Base-by-base conservation (phyloP, 2,113 vertebrate genomes). In the Cygnus atratus region DNA sequence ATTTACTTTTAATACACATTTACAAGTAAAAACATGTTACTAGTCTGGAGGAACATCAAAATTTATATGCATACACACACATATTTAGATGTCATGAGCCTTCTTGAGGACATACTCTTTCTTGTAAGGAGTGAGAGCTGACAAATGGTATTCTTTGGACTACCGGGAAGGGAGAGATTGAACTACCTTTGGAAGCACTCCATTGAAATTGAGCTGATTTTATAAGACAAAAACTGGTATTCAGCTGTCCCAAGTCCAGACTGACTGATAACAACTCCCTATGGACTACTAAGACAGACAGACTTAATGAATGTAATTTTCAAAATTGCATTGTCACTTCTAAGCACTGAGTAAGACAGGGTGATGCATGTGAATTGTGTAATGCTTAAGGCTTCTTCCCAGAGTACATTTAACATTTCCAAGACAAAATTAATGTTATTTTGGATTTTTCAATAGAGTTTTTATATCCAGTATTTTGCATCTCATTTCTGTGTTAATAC, bases 1-100 rank as follows among this genome's bases (percentile, higher is more conserved):
- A 55, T 91, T 94, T 94, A 52, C 54, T 88, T 72, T 48, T 50
- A 88, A 28, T 90, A 39, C n/a, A 12, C 35, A 66, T 92, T 93
- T 97, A 24, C 59, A 62, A 82, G n/a, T 70, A 79, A 74, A 89
- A 93, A 82, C 5, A 33, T 50, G 52, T 66, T 4, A 1, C 3
- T 66, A 8, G 6, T 48, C 39, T 82, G 28, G 33, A 92, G 48
- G 48, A 18, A 12, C 11, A 22, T 33, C 35, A 68, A 50, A 79
- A 93, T 87, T 50, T 52, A 62, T 77, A 20, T n/a, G 11, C 22
- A 8, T 1, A 31, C 15, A 12, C 13, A n/a, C 25, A 16, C 9
- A 33, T 11, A 16, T 37, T 75, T 43, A 57, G 24, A 33, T 78
- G 41, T 37, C 61, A 33, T 21, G 67, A 58, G 48, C 37, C 26